Conservation (phyloP, 2,113 vertebrate species). For the Chlorodrepanis virens region DNA sequence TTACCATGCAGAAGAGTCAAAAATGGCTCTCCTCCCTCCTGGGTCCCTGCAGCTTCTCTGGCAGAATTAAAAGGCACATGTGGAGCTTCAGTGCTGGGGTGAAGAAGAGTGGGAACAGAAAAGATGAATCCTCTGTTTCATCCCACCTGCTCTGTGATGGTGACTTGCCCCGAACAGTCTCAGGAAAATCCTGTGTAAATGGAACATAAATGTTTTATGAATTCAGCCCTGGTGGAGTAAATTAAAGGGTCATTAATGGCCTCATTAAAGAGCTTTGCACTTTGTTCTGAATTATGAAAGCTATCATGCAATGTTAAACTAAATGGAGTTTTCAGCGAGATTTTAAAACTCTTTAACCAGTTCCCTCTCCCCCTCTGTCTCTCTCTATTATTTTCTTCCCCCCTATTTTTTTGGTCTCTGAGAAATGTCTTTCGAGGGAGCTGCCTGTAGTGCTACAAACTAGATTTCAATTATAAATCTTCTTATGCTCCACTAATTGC, state of each 20-base stretch:
- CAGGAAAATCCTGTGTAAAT: conserved; percentile 69
- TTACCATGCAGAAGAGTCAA: conserved; percentile 14
- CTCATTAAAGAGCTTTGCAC: conserved; percentile 69
- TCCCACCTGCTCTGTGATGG: conserved; percentile 26
- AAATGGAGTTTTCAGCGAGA: conserved; percentile 21
- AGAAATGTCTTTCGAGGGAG: conserved; percentile 36
- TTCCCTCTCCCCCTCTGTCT: background rate
- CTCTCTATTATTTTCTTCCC: background rate
- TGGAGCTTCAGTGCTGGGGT: background rate
- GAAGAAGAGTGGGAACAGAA: background rate
- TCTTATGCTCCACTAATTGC: conserved; percentile 64
- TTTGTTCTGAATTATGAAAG: conserved; percentile 71
- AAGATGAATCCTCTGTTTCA: background rate
- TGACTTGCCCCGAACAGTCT: conserved; percentile 55
- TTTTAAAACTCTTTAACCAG: conserved; percentile 52
- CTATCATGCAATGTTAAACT: conserved; percentile 33
- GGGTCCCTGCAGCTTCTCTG: background rate
- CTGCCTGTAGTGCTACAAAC: conserved; percentile 45
- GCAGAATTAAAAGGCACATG: background rate
- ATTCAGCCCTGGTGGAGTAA: conserved; percentile 72
- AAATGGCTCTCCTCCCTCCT: background rate
- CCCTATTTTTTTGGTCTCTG: background rate
- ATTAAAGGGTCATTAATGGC: conserved; percentile 73
- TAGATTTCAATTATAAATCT: conserved; percentile 64
- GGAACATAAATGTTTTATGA: conserved; percentile 73